Conservation (phyloP, 2,113 vertebrate species). For the mouse (Mus musculus) region DNA sequence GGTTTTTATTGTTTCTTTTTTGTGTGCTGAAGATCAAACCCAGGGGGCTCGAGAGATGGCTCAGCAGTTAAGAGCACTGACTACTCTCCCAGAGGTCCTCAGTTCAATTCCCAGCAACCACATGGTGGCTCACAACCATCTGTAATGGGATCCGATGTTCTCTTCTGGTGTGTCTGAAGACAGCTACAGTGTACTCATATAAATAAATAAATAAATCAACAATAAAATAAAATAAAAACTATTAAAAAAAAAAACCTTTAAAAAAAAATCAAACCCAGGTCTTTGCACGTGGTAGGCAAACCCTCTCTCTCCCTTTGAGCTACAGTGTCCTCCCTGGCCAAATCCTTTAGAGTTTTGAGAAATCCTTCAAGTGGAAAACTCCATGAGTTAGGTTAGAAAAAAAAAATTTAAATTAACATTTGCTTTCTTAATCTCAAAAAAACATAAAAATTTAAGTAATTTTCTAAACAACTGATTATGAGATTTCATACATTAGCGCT, state of each 20-base stretch:
- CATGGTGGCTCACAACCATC: too few species aligned
- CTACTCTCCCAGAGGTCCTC: too few species aligned
- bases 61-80: too few species aligned
- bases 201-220: too few species aligned
- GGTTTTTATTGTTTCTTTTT: background rate
- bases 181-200: too few species aligned
- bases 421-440: conserved; percentile 25
- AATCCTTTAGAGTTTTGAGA: background rate
- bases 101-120: too few species aligned
- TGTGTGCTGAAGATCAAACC: background rate
- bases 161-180: too few species aligned
- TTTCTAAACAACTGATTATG: conserved; percentile 18
- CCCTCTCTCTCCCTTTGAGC: background rate
- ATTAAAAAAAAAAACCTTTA: too few species aligned
- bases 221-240: too few species aligned
- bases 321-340: background rate
- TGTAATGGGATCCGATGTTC: too few species aligned
- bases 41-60: background rate
- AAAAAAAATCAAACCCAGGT: background rate
- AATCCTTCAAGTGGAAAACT: background rate
- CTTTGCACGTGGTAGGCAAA: background rate
- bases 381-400: background rate
- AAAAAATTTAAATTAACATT: conserved; percentile 41
- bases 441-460: conserved; percentile 39
- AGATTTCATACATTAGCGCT: background rate